Evolutionary conservation across 2,113 vertebrate species (phyloP).

Genomic region (Oncorhynchus clarkii): DNA sequence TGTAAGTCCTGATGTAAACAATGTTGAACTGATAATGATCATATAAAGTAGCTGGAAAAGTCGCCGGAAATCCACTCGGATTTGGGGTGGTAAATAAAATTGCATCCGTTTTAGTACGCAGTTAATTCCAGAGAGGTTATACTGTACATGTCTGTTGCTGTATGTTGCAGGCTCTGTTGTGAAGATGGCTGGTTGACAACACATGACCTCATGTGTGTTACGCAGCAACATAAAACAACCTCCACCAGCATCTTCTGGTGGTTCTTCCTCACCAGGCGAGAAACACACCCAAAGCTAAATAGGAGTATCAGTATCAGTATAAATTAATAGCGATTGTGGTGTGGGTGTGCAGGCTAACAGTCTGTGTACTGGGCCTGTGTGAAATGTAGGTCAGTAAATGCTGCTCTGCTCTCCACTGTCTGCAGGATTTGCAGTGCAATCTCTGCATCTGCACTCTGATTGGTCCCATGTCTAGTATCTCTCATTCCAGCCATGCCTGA

Average conservation of each 20-base stretch:
- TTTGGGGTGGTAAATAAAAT: no score
- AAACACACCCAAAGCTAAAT: not conserved
- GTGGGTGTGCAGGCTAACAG: constrained; percentile 18
- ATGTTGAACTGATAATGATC: no score
- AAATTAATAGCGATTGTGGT: constrained; percentile 20
- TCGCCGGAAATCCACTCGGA: no score
- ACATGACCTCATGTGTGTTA: not conserved
- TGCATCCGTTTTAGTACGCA: no score
- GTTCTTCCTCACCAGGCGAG: not conserved
- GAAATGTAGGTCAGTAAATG: constrained; percentile 57
- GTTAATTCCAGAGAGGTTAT: not conserved
- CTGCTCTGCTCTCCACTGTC: constrained; percentile 30
- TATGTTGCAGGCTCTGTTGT: not conserved
- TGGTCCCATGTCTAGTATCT: constrained; percentile 20
- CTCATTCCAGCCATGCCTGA: constrained; percentile 9
- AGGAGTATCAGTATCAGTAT: not conserved
- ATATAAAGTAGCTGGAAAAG: no score
- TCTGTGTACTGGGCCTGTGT: constrained; percentile 11
- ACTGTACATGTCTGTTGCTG: not conserved
- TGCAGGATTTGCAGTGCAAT: constrained; percentile 23
- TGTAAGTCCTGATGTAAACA: no score
- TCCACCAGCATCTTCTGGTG: not conserved
- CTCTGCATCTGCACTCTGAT: constrained; percentile 28
- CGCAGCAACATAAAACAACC: not conserved
- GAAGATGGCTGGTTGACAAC: not conserved